phyloP scores from a whole-genome alignment of 2,113 vertebrate species.

The Saimiri boliviensis region DNA sequence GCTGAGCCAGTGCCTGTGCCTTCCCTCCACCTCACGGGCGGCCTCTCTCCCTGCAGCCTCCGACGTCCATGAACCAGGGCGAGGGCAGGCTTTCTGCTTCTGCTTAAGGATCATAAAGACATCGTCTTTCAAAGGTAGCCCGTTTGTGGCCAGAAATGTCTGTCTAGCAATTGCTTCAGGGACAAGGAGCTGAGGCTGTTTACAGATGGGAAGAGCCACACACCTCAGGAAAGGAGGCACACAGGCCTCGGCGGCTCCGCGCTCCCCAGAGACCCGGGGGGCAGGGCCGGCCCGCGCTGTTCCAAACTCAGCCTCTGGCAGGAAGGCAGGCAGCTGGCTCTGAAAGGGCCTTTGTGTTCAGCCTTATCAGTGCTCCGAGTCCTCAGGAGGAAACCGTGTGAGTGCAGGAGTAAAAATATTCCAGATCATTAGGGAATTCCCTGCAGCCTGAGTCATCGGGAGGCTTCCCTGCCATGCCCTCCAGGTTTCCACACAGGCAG shows the following conservation, averaged over 20 bases:
- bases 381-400: slow-evolving; percentile 84
- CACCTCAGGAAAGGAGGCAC: too few species aligned
- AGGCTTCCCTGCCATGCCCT: slow-evolving; percentile 92
- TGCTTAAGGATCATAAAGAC: accelerated
- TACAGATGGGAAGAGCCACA: background rate
- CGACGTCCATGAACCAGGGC: background rate
- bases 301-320: background rate
- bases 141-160: background rate
- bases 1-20: background rate
- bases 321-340: background rate
- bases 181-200: background rate
- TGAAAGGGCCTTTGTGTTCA: slow-evolving; percentile 80
- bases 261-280: too few species aligned
- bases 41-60: background rate
- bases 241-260: too few species aligned
- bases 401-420: slow-evolving; percentile 93
- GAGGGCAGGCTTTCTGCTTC: background rate
- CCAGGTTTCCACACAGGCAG: slow-evolving; percentile 73
- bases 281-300: background rate
- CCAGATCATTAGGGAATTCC: slow-evolving; percentile 96
- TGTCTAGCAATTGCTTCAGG: accelerated
- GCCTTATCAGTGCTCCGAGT: slow-evolving; percentile 79
- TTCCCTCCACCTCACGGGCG: background rate
- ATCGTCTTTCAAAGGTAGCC: background rate
- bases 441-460: slow-evolving; percentile 91